Conservation (phyloP, 1,140 invertebrate species). For the Temnothorax curvispinosus region DNA sequence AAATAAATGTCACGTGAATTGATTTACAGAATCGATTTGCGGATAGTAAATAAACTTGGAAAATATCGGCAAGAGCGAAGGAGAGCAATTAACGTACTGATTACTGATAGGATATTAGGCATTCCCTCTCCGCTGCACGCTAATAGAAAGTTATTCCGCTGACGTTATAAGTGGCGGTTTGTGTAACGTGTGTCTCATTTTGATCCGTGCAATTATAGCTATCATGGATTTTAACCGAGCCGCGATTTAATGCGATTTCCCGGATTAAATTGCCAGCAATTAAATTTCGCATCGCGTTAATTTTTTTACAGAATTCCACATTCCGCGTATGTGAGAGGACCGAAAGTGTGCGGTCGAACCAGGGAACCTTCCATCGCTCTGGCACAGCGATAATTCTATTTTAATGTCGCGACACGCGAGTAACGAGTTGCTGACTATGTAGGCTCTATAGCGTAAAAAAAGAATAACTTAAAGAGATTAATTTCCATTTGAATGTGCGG, state of each 20-base stretch:
- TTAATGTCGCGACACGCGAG: constrained; percentile 17
- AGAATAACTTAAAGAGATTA: background rate
- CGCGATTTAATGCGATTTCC: constrained; percentile 25
- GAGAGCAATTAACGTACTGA: constrained; percentile 41
- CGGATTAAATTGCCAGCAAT: constrained; percentile 50
- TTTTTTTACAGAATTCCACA: background rate
- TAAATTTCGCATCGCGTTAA: constrained; percentile 32
- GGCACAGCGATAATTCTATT: constrained; percentile 33
- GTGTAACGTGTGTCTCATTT: constrained; percentile 49
- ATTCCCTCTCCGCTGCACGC: constrained; percentile 18
- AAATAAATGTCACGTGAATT: constrained; percentile 8
- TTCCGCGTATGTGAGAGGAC: background rate
- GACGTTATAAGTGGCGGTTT: constrained; percentile 43
- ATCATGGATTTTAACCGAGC: constrained; percentile 18
- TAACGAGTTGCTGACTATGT: constrained; percentile 1
- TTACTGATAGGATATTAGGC: constrained; percentile 44
- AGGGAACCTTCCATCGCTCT: background rate
- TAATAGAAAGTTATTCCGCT: constrained; percentile 54
- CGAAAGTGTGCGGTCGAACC: background rate
- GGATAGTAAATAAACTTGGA: constrained; percentile 13
- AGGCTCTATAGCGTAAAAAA: constrained; percentile 32
- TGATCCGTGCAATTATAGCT: constrained; percentile 39
- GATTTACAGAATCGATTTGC: constrained; percentile 30
- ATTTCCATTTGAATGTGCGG: constrained; percentile 46
- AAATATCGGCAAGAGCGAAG: constrained; percentile 11